Evolutionary conservation across 2,888 invertebrate species (phyloP).

Genomic region (Cheilosia pagana): DNA sequence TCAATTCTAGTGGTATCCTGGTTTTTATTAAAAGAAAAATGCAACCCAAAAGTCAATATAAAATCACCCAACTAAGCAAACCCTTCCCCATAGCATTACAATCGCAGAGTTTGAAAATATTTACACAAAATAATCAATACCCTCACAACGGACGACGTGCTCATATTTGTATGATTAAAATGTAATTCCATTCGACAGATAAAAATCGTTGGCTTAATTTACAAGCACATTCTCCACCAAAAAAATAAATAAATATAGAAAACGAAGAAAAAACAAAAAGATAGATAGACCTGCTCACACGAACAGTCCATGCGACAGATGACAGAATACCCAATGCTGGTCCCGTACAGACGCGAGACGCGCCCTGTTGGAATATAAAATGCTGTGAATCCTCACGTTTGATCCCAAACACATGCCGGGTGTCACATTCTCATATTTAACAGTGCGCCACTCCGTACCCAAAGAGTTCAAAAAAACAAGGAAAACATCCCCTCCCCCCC

Average conservation of each 20-base stretch:
- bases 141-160: neutral
- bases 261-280: slow-evolving; percentile 20
- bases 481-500: too few species aligned
- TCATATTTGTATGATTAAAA: slow-evolving; percentile 23
- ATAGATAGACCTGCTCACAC: slow-evolving; percentile 19
- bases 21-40: too few species aligned
- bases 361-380: neutral
- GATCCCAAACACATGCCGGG: slow-evolving; percentile 57
- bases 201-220: slow-evolving; percentile 40
- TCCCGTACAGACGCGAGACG: neutral
- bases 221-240: slow-evolving; percentile 24
- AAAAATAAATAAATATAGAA: neutral
- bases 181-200: slow-evolving; percentile 41
- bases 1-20: too few species aligned
- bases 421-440: slow-evolving; percentile 28
- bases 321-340: slow-evolving; percentile 16
- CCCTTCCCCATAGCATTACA: neutral
- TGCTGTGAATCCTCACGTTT: slow-evolving; percentile 45
- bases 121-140: slow-evolving; percentile 18
- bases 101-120: neutral
- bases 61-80: too few species aligned
- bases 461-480: neutral
- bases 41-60: too few species aligned
- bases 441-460: slow-evolving; percentile 1
- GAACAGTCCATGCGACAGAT: slow-evolving; percentile 31